Base-by-base conservation (phyloP, 2,113 vertebrate genomes). In the Ophiodon elongatus region DNA sequence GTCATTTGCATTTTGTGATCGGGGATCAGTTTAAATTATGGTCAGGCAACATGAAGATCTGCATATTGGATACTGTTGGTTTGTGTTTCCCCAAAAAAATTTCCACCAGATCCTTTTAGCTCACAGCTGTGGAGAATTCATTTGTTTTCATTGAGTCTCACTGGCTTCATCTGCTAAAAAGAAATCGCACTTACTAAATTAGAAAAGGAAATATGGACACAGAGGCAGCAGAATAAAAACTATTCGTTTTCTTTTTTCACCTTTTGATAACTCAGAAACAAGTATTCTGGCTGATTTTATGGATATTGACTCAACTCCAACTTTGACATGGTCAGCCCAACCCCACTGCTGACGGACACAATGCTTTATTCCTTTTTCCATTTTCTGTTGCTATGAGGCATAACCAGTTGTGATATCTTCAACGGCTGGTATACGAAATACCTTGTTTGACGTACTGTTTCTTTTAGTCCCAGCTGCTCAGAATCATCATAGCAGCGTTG, bases 381-480 rank as follows among this genome's bases (percentile, higher is more conserved):
- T 35, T 70, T 83, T 33, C 9, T 15, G 15, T 62, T 50, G n/a
- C 10, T 23, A 17, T 25, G n/a, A 62, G 29, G 35, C 14, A 57
- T 11, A 19, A 19, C 21, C n/a, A 67, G 25, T 14, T 57, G 29
- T 73, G 54, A 63, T 29, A n/a, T 21, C 4, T 82, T 45, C 6
- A 64, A 67, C 7, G 17, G n/a, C 37, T 60, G 19, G 1, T 29
- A 25, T 56, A 37, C 45, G 15, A 77, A 47, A 39, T 41, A 35
- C 3, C 4, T 62, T 65, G 6, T 70, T 62, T 52, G 7, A n/a
- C 4, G 3, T 14, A 13, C 37, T 43, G 27, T 31, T 37, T 59
- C 39, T 79, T 82, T 27, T 41, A 57, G 41, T 52, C 27, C 59
- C 43, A 80, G 71, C 60, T 79, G 76, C 69, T 88, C 50, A 6